phyloP scores from a whole-genome alignment of 1,140 invertebrate species.

The Leptinotarsa texana region DNA sequence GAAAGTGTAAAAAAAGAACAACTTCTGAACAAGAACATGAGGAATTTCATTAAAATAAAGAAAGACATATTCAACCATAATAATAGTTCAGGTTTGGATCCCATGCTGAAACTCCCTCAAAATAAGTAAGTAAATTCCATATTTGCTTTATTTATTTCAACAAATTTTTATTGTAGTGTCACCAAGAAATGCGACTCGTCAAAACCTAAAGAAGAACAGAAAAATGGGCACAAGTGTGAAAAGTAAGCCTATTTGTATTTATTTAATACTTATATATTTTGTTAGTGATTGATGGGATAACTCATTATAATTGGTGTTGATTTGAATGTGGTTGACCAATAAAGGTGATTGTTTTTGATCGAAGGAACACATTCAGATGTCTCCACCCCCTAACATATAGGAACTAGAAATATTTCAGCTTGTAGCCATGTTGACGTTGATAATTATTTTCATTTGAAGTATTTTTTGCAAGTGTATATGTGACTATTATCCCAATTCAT shows the following conservation, averaged over 20 bases:
- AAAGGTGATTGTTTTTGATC: too few species aligned
- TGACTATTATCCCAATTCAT: too few species aligned
- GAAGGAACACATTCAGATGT: too few species aligned
- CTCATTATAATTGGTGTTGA: too few species aligned
- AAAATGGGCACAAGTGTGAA: conserved; percentile 33
- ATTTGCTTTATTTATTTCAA: conserved; percentile 9
- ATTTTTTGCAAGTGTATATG: too few species aligned
- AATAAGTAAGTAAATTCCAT: conserved; percentile 1
- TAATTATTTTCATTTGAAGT: too few species aligned
- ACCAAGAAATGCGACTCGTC: conserved; percentile 27
- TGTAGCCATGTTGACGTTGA: too few species aligned
- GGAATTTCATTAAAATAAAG: conserved; percentile 33
- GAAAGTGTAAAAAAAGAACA: conserved; percentile 21
- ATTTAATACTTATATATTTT: neutral
- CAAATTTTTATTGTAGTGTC: neutral
- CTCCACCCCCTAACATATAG: too few species aligned
- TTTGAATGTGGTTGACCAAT: too few species aligned
- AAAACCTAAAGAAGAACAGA: conserved; percentile 28
- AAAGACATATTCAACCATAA: conserved; percentile 28
- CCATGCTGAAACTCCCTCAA: neutral
- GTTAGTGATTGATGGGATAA: too few species aligned
- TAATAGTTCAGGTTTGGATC: conserved; percentile 18
- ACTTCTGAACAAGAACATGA: conserved; percentile 28
- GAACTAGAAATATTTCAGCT: too few species aligned
- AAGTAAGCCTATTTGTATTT: conserved; percentile 11